phyloP scores from a whole-genome alignment of 2,113 vertebrate genomes.

The Erythrocercus mccallii region DNA sequence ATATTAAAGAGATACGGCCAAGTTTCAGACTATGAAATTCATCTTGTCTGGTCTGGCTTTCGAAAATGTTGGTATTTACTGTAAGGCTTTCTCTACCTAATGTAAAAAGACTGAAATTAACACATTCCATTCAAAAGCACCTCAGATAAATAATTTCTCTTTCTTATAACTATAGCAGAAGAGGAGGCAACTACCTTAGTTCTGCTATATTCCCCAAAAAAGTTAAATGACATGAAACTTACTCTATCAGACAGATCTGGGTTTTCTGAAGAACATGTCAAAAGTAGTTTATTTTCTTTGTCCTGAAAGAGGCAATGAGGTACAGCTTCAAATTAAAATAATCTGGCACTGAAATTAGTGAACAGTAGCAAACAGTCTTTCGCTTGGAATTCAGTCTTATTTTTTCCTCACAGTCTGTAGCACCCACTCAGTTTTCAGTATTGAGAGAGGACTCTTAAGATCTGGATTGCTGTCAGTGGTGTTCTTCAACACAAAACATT shows the following conservation, averaged over 20 bases:
- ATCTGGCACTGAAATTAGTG: not conserved
- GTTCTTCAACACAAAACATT: not conserved
- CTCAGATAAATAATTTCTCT: not conserved
- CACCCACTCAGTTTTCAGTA: not conserved
- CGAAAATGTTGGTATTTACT: not conserved
- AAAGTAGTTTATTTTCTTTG: not conserved
- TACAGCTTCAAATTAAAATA: not conserved
- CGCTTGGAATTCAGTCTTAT: not conserved
- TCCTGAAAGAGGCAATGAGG: not conserved
- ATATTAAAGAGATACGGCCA: not conserved
- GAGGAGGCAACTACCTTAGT: not conserved
- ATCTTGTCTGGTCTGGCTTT: not conserved
- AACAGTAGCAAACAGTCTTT: not conserved
- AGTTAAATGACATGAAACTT: not conserved
- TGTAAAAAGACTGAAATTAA: not conserved
- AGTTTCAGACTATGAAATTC: not conserved
- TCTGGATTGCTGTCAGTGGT: not conserved
- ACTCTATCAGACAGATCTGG: not conserved
- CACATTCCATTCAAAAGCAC: not conserved
- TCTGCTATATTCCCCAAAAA: not conserved
- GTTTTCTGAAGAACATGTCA: not conserved
- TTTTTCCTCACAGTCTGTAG: not conserved
- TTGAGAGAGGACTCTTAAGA: not conserved
- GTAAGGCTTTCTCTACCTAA: not conserved
- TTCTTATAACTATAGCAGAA: not conserved